phyloP scores from a whole-genome alignment of 2,888 invertebrate species.

The Geotrupes spiniger region DNA sequence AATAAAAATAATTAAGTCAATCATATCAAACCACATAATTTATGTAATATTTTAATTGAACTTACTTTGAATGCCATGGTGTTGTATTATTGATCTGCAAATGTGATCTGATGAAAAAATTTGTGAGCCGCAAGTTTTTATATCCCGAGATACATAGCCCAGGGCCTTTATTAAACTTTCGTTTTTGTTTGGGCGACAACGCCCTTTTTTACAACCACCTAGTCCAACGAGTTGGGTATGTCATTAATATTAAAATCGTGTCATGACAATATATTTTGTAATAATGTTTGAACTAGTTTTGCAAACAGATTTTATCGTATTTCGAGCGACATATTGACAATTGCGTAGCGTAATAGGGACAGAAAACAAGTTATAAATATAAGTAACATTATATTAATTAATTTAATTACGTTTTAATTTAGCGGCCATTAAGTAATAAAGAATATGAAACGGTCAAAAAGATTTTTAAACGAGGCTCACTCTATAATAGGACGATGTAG shows the following conservation, averaged over 20 bases:
- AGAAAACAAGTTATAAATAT: no score
- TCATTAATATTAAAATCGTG: slow-evolving; percentile 2
- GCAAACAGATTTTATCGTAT: not conserved
- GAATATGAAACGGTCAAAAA: no score
- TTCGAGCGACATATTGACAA: no score
- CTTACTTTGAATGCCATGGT: slow-evolving; percentile 32
- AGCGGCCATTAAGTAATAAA: no score
- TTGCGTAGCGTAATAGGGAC: slow-evolving; percentile 1
- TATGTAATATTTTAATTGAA: slow-evolving; percentile 6
- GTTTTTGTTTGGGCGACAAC: slow-evolving; percentile 21
- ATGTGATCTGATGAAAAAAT: slow-evolving; percentile 19
- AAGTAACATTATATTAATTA: no score
- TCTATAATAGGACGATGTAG: no score
- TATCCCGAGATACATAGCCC: slow-evolving; percentile 17
- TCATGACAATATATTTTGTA: not conserved
- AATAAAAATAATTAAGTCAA: not conserved
- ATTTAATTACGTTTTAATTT: no score
- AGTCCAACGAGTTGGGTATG: slow-evolving; percentile 8
- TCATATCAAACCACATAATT: not conserved
- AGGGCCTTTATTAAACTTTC: slow-evolving; percentile 27
- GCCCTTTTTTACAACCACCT: slow-evolving; percentile 15
- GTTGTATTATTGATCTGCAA: slow-evolving; percentile 12
- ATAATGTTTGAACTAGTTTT: not conserved
- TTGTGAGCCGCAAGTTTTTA: slow-evolving; percentile 22
- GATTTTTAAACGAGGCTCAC: no score